Percentiles rank a stretch among this genome's conserved stretches.
phyloP scores from a whole-genome alignment of 2,888 invertebrate genomes.

The Drosophila crucigera region DNA sequence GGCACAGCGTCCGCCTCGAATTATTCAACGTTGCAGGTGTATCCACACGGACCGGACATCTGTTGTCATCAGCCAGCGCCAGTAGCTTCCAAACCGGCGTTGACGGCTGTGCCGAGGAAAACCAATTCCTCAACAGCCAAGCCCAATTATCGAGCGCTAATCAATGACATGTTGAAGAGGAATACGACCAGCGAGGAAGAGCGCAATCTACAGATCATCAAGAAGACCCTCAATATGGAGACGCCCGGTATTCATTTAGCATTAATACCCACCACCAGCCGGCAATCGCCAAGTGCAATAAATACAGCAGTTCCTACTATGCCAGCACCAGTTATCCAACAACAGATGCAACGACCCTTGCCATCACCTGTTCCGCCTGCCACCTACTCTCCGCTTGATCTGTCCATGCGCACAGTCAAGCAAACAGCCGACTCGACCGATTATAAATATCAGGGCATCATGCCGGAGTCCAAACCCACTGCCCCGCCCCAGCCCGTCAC shows the following conservation, averaged over 20 bases:
- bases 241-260: slow-evolving; percentile 23
- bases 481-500: background rate
- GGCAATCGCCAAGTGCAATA: slow-evolving; percentile 6
- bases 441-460: slow-evolving; percentile 69
- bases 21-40: slow-evolving; percentile 68
- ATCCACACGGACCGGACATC: slow-evolving; percentile 71
- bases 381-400: slow-evolving; percentile 90
- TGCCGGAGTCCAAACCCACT: slow-evolving; percentile 10
- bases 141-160: slow-evolving; percentile 83
- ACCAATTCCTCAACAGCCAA: slow-evolving; percentile 57
- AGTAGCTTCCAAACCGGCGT: slow-evolving; percentile 1
- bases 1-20: slow-evolving; percentile 30
- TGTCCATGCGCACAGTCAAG: slow-evolving; percentile 95
- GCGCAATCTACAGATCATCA: slow-evolving; percentile 84
- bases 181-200: slow-evolving; percentile 84
- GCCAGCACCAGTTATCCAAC: slow-evolving; percentile 9
- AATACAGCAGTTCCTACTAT: slow-evolving; percentile 7
- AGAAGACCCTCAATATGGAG: slow-evolving; percentile 83
- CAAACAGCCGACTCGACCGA: slow-evolving; percentile 95
- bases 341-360: slow-evolving; percentile 7
- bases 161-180: slow-evolving; percentile 81
- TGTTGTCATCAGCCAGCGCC: slow-evolving; percentile 56
- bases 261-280: background rate
- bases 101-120: slow-evolving; percentile 53
- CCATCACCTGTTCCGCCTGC: slow-evolving; percentile 28